Base-by-base conservation (phyloP, 2,113 vertebrate genomes). In the Tupaia chinensis region DNA sequence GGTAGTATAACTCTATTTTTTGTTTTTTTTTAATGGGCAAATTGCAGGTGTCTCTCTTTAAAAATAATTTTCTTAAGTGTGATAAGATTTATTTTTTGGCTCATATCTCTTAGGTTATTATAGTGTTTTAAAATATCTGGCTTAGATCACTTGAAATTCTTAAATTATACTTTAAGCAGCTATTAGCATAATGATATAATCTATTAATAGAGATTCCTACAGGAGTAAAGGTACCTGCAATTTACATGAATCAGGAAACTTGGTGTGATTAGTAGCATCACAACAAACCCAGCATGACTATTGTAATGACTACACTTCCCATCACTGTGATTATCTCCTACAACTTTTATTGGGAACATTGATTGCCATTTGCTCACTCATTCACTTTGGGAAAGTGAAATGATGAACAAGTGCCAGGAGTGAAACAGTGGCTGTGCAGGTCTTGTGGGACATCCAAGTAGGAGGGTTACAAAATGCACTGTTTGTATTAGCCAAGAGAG, bases 291-390 rank as follows among this genome's bases (percentile, higher is more conserved):
- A 96, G 97, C 91, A 95, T 72, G 93, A 91, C 95, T 91, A 82
- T 95, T 92, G 93, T 96, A 80, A 95, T 80, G 94, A 96, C 70
- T 94, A 8, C 29, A 61, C 76, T 98, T 97, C 96, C 97, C 56
- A 0, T 96, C 92, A 88, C 90, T 96, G 97, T 93, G 95, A 97
- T 98, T 97, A 97, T 94, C 97, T 96, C 93, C 87, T 98, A 87
- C 95, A 94, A 97, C 94, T 97, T 97, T 97, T 95, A 96, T 70
- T 94, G 92, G 97, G 94, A 97, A 89, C 95, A 96, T 96, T 97
- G 97, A 98, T 97, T 97, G 96, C 97, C 92, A 85, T 97, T 97
- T 95, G 94, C 96, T 98, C 93, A 88, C 96, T 95, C 96, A 91
- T 89, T 96, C 65, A 17, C 93, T 94, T 84, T 44, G 0, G 1